Evolutionary conservation across 2,113 vertebrate species (phyloP).

Genomic region (Archilochus colubris): DNA sequence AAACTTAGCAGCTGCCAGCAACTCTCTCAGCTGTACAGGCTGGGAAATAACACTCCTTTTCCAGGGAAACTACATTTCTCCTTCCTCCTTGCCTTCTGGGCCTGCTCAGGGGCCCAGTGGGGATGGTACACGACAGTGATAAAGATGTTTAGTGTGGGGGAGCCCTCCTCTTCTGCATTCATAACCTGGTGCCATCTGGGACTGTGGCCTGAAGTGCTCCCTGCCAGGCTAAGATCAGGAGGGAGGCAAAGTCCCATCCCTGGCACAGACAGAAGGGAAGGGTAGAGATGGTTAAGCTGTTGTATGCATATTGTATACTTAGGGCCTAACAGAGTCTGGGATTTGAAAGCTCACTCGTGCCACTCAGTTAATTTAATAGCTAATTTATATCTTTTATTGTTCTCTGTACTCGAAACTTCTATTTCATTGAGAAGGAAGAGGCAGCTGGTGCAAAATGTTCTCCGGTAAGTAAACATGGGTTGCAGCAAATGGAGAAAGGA

Average conservation of each 20-base stretch:
- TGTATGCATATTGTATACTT: fast-evolving
- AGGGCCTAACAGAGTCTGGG: neutral
- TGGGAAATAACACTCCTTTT: neutral
- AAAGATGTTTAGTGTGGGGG: fast-evolving
- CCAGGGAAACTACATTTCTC: neutral
- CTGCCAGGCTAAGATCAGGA: neutral
- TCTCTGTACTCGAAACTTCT: slow-evolving; percentile 9
- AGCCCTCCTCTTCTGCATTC: neutral
- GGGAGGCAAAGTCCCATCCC: neutral
- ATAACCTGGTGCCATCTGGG: neutral
- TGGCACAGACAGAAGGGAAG: neutral
- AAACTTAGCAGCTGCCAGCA: neutral
- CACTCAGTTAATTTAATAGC: slow-evolving; percentile 19
- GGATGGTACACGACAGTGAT: neutral
- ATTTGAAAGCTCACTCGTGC: neutral
- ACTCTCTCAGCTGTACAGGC: neutral
- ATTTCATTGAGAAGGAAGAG: fast-evolving
- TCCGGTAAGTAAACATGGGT: slow-evolving; percentile 34
- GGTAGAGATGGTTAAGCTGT: neutral
- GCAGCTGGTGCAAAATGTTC: neutral
- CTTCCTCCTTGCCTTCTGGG: neutral
- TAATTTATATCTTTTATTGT: slow-evolving; percentile 23
- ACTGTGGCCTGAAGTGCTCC: neutral
- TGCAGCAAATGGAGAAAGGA: slow-evolving; percentile 19
- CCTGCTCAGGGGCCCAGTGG: neutral